Evolutionary conservation across 2,888 invertebrate species (phyloP).

Genomic region (Alviniconcha strummeri): DNA sequence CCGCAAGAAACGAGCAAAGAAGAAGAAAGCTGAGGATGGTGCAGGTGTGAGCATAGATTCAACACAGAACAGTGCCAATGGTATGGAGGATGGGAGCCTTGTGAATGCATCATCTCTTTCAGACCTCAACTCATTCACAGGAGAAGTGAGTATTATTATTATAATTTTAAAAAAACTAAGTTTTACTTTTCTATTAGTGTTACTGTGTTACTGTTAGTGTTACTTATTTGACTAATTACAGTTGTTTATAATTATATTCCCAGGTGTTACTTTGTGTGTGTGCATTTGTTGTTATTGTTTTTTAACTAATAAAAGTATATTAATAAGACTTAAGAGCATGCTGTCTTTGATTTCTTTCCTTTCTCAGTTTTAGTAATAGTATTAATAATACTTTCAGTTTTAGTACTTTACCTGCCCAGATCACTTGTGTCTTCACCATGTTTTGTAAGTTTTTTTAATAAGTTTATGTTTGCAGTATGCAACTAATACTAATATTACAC

Average conservation of each 20-base stretch:
- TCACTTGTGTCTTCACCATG: no score
- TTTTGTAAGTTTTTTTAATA: no score
- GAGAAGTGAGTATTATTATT: conserved; percentile 42
- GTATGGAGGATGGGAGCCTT: conserved; percentile 21
- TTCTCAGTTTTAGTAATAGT: background rate
- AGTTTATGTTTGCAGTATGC: no score
- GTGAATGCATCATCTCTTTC: conserved; percentile 42
- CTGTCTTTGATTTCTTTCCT: background rate
- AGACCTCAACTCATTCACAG: conserved; percentile 42
- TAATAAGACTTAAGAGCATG: no score
- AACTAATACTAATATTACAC: no score
- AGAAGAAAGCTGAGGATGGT: conserved; percentile 43
- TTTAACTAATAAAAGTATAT: no score
- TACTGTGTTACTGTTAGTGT: background rate
- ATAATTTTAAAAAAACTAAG: background rate
- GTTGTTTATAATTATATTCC: no score
- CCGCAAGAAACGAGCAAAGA: conserved; percentile 61
- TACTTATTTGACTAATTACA: background rate
- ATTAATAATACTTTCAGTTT: no score
- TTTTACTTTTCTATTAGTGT: background rate
- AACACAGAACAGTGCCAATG: conserved; percentile 23
- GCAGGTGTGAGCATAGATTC: conserved; percentile 15
- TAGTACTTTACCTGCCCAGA: no score
- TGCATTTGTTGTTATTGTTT: no score
- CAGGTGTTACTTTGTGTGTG: no score